phyloP scores from a whole-genome alignment of 2,797 vertebrate genomes.

The Spizella passerina region DNA sequence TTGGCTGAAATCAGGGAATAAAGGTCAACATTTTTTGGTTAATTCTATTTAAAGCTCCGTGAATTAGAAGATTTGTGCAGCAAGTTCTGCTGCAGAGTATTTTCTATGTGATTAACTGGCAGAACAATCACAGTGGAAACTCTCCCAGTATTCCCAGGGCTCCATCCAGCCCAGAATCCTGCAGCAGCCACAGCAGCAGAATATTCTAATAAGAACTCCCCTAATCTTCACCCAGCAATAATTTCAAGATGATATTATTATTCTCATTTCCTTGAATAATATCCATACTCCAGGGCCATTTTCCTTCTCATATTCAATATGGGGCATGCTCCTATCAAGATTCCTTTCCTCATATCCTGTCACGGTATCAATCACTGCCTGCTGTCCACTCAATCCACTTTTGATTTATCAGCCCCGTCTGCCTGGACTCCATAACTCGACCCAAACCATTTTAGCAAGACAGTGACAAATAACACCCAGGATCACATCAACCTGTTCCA shows the following conservation, averaged over 20 bases:
- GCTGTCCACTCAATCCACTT: slow-evolving; percentile 99
- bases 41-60: neutral
- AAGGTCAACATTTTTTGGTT: neutral
- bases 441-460: slow-evolving; percentile 94
- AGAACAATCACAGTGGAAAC: slow-evolving; percentile 9
- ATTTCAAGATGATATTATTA: slow-evolving; percentile 89
- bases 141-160: slow-evolving; percentile 3
- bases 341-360: slow-evolving; percentile 93
- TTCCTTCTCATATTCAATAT: slow-evolving; percentile 88
- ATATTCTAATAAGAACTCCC: slow-evolving; percentile 82
- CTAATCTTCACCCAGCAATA: slow-evolving; percentile 92
- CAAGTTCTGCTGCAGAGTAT: neutral
- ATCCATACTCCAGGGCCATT: slow-evolving; percentile 87
- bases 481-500: slow-evolving; percentile 90
- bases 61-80: neutral
- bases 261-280: slow-evolving; percentile 97
- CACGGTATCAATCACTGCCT: slow-evolving; percentile 97
- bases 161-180: slow-evolving; percentile 36
- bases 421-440: slow-evolving; percentile 89
- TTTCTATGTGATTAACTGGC: neutral
- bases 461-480: slow-evolving; percentile 91
- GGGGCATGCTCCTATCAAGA: slow-evolving; percentile 81
- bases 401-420: slow-evolving; percentile 97
- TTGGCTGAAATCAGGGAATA: neutral
- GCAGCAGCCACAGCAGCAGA: slow-evolving; percentile 67